Percentiles rank a stretch among this genome's conserved stretches.
Evolutionary conservation across 2,888 invertebrate species (phyloP).

Genomic region (Myopa testacea): DNA sequence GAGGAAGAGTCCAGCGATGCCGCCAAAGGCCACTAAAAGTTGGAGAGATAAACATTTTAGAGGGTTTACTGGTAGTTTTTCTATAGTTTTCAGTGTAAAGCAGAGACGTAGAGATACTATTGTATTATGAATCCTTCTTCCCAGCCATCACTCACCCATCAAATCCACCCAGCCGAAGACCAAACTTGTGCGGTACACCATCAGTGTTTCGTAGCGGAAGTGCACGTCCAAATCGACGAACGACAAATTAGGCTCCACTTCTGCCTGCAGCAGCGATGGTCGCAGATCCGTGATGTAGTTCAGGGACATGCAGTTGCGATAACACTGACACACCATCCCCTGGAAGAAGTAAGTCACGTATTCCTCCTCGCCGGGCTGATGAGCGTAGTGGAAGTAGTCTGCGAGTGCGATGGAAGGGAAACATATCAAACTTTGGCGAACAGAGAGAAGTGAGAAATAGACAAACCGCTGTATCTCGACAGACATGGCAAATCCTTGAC

Average conservation of each 20-base stretch:
- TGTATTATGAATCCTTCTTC: background rate
- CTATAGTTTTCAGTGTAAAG: no score
- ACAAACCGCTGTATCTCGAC: constrained; percentile 60
- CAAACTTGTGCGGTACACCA: constrained; percentile 69
- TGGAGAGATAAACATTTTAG: background rate
- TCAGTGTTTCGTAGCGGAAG: constrained; percentile 66
- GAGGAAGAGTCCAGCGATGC: constrained; percentile 70
- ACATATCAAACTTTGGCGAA: constrained; percentile 13
- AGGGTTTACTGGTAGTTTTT: background rate
- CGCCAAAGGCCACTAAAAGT: constrained; percentile 68
- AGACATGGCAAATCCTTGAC: constrained; percentile 61
- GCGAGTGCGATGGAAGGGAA: background rate
- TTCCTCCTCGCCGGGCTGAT: constrained; percentile 57
- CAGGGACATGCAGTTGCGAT: constrained; percentile 65
- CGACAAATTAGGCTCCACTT: constrained; percentile 58
- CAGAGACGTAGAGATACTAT: no score
- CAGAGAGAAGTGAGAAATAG: constrained; percentile 12
- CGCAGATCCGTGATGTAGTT: constrained; percentile 63
- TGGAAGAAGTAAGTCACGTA: constrained; percentile 57
- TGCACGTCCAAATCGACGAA: constrained; percentile 68
- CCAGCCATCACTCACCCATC: constrained; percentile 61
- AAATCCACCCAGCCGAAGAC: constrained; percentile 69
- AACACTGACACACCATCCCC: constrained; percentile 66
- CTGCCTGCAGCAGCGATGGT: constrained; percentile 58
- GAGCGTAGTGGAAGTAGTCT: constrained; percentile 59